A percentile compares a stretch with the other conserved stretches of the same genome.
Evolutionary conservation across 2,888 invertebrate genomes (phyloP).

Genomic region (Drosophila peninsularis): DNA sequence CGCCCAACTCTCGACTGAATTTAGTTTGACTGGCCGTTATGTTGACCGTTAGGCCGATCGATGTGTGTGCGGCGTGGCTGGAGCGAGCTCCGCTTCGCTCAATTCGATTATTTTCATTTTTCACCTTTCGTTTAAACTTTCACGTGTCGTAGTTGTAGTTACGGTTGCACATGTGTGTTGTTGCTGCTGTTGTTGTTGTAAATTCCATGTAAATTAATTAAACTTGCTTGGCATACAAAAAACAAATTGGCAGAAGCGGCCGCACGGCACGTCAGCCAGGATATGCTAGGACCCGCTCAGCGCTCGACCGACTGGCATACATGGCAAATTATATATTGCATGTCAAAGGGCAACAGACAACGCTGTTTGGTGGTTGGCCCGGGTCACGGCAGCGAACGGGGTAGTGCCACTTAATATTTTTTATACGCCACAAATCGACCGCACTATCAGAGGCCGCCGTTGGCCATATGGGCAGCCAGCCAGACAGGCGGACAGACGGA

Average conservation of each 20-base stretch:
- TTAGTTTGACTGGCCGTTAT: constrained; percentile 45
- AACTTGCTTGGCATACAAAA: constrained; percentile 76
- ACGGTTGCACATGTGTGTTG: constrained; percentile 41
- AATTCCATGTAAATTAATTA: constrained; percentile 81
- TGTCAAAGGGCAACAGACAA: constrained; percentile 77
- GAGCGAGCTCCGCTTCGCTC: constrained; percentile 49
- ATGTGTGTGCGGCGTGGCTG: constrained; percentile 41
- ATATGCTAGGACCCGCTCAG: constrained; percentile 37
- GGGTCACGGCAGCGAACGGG: constrained; percentile 29
- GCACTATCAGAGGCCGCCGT: constrained; percentile 71
- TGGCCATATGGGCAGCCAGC: constrained; percentile 47
- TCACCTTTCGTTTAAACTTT: constrained; percentile 80
- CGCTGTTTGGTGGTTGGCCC: constrained; percentile 14
- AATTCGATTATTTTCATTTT: constrained; percentile 80
- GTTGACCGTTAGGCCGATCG: constrained; percentile 54
- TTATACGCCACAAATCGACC: constrained; percentile 80
- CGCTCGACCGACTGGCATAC: constrained; percentile 53
- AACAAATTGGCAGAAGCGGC: constrained; percentile 74
- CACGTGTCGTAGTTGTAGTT: constrained; percentile 66
- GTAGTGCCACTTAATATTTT: constrained; percentile 78
- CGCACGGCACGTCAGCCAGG: constrained; percentile 37
- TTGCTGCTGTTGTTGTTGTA: constrained; percentile 58
- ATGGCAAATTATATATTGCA: constrained; percentile 79
- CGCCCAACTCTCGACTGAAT: neutral
- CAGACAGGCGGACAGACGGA: constrained; percentile 1